Evolutionary conservation across 2,888 invertebrate species (phyloP).

Genomic region (Timema podura): DNA sequence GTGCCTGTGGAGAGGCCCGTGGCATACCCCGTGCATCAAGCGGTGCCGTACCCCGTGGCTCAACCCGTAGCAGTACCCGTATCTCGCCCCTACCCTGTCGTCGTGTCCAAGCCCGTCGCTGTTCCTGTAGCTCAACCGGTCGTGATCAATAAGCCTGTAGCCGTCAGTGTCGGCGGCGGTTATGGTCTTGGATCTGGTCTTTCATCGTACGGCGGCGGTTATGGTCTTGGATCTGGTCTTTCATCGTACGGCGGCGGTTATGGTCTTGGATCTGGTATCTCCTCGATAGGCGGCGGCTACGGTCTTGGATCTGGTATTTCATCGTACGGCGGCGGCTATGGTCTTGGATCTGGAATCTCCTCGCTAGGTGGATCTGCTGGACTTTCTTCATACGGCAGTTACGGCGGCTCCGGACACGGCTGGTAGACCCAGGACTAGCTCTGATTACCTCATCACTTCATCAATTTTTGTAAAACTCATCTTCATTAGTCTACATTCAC

Average conservation of each 20-base stretch:
- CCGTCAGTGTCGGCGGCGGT: neutral
- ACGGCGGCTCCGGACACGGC: no score
- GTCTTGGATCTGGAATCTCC: no score
- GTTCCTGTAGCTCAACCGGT: constrained; percentile 18
- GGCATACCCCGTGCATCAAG: constrained; percentile 31
- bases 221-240: neutral
- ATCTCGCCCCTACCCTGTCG: constrained; percentile 42
- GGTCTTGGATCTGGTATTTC: neutral
- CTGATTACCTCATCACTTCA: no score
- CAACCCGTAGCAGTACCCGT: constrained; percentile 42
- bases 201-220: neutral
- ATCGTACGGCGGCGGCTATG: neutral
- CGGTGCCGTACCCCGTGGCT: constrained; percentile 38
- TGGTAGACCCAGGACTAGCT: no score
- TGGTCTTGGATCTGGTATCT: neutral
- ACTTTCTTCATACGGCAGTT: no score
- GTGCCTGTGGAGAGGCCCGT: constrained; percentile 35
- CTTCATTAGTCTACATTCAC: no score
- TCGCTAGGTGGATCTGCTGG: no score
- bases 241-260: neutral
- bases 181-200: neutral
- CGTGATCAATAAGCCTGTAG: neutral
- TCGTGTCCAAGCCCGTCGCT: constrained; percentile 41
- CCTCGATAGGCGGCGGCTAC: neutral
- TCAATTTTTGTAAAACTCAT: no score